phyloP scores from a whole-genome alignment of 2,113 vertebrate species.

The Macquaria australasica region DNA sequence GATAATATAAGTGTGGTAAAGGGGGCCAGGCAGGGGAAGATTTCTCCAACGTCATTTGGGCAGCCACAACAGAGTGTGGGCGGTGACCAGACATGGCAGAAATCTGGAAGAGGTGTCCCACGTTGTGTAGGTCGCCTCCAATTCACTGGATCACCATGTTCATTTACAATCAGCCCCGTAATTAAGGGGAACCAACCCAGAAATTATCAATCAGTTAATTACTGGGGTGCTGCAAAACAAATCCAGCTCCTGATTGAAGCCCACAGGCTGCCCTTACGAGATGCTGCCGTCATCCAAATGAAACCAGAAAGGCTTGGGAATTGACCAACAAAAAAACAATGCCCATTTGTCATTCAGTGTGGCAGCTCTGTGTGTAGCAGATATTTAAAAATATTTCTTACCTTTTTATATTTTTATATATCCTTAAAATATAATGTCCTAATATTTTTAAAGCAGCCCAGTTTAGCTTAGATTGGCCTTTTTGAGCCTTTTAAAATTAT shows the following conservation, averaged over 20 bases:
- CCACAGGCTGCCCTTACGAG: conserved; percentile 62
- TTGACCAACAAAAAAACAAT: conserved; percentile 30
- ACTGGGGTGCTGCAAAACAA: conserved; percentile 77
- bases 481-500: neutral
- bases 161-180: conserved; percentile 80
- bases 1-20: conserved; percentile 49
- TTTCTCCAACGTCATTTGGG: conserved; percentile 34
- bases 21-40: conserved; percentile 25
- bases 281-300: conserved; percentile 55
- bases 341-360: neutral
- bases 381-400: neutral
- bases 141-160: conserved; percentile 74
- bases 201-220: conserved; percentile 86
- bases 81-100: conserved; percentile 64
- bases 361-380: neutral
- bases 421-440: neutral
- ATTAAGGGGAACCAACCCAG: conserved; percentile 82
- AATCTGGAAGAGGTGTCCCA: conserved; percentile 74
- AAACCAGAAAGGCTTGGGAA: conserved; percentile 40
- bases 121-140: conserved; percentile 73
- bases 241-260: conserved; percentile 76
- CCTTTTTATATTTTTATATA: neutral
- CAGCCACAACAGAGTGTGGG: conserved; percentile 60
- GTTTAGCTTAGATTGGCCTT: neutral
- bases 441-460: neutral